Evolutionary conservation across 2,113 vertebrate genomes (phyloP).

Genomic region (Leptodactylus fuscus): DNA sequence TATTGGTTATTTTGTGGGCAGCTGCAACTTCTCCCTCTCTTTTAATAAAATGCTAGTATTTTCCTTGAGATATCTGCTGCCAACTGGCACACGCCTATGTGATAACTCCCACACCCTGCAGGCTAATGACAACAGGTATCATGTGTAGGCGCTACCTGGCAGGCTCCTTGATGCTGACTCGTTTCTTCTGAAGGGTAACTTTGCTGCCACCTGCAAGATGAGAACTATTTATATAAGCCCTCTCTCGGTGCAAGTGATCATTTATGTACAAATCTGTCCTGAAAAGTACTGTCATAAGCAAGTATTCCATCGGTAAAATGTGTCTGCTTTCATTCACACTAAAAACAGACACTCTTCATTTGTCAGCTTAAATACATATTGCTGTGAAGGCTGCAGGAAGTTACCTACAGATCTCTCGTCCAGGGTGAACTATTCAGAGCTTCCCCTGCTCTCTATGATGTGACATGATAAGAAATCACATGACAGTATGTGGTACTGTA

Average conservation of each 20-base stretch:
- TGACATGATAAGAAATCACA: background rate
- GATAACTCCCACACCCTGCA: slow-evolving; percentile 58
- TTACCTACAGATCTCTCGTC: background rate
- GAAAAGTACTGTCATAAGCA: slow-evolving; percentile 19
- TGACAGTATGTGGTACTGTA: background rate
- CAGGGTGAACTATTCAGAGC: background rate
- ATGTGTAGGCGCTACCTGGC: slow-evolving; percentile 59
- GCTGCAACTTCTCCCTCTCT: slow-evolving; percentile 39
- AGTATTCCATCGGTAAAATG: background rate
- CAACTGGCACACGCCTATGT: slow-evolving; percentile 57
- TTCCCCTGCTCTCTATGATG: background rate
- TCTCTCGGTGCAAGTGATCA: slow-evolving; percentile 13
- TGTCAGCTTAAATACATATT: too few relatives aligned
- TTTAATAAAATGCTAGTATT: slow-evolving; percentile 53
- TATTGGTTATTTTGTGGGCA: slow-evolving; percentile 43
- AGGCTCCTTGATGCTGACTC: slow-evolving; percentile 52
- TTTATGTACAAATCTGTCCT: slow-evolving; percentile 26
- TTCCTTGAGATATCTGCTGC: slow-evolving; percentile 45
- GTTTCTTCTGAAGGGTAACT: slow-evolving; percentile 54
- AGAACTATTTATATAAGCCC: slow-evolving; percentile 51
- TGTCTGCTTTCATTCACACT: background rate
- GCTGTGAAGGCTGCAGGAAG: background rate
- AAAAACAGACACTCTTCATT: background rate
- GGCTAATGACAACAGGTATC: slow-evolving; percentile 61
- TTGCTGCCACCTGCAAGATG: slow-evolving; percentile 49